Conservation (phyloP, 2,797 vertebrate species). For the Tokudaia tokunoshimensis region DNA sequence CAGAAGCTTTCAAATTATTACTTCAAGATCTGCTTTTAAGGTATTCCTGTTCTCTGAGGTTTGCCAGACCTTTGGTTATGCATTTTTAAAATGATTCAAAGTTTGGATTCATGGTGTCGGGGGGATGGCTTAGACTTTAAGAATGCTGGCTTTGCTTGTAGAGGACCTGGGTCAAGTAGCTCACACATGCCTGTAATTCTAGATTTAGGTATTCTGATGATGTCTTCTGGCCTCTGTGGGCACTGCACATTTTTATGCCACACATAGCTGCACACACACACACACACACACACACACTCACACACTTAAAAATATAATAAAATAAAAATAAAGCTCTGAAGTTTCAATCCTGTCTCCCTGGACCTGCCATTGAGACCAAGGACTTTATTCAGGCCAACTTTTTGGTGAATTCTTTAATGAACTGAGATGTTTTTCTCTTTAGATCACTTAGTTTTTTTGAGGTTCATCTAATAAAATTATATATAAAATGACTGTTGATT, state of each 20-base stretch:
- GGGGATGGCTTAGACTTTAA: too few relatives aligned
- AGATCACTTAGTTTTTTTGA: background rate
- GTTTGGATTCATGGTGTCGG: background rate
- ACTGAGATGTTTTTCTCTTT: background rate
- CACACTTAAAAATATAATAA: background rate
- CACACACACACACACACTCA: background rate
- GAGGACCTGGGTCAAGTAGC: background rate
- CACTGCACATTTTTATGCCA: background rate
- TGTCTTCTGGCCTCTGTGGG: background rate
- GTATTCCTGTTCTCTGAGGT: background rate
- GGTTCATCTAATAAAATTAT: background rate
- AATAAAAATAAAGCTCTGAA: background rate
- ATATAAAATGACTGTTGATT: background rate
- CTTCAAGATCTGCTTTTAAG: slow-evolving; percentile 42
- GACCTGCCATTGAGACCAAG: background rate
- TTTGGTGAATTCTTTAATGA: slow-evolving; percentile 9
- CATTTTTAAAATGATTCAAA: slow-evolving; percentile 47
- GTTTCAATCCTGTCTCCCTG: background rate
- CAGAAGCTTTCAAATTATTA: background rate
- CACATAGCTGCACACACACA: background rate
- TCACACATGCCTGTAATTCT: background rate
- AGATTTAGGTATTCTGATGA: too few relatives aligned
- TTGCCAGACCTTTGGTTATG: background rate
- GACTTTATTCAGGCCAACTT: background rate
- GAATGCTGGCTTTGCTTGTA: background rate